Evolutionary conservation across 2,113 vertebrate genomes (phyloP).

Genomic region (Hippocampus guttulatus): DNA sequence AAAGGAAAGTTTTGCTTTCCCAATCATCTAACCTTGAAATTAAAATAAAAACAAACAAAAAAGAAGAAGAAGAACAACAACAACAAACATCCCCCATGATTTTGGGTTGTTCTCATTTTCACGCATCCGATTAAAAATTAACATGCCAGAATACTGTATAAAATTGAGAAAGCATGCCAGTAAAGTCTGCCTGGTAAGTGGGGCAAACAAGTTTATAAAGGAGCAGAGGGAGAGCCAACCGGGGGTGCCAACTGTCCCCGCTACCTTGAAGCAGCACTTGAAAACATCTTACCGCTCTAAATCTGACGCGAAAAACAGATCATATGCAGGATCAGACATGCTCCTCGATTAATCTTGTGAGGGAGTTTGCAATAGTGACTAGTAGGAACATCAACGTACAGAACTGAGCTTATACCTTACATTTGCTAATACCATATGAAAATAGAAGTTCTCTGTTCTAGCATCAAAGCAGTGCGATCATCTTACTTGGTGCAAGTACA

Average conservation of each 20-base stretch:
- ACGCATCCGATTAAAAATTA: background rate
- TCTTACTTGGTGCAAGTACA: background rate
- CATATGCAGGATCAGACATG: background rate
- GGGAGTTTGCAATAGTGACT: background rate
- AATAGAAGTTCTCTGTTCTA: background rate
- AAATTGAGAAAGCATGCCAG: constrained; percentile 3
- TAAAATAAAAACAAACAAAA: background rate
- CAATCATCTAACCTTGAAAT: too few species aligned
- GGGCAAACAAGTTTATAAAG: constrained; percentile 51
- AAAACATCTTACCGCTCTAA: constrained; percentile 19
- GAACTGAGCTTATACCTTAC: background rate
- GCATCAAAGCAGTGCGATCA: background rate
- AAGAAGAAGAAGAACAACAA: too few species aligned
- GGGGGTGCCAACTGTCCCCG: constrained; percentile 15
- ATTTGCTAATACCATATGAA: background rate
- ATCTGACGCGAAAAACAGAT: constrained; percentile 10
- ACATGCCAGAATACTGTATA: too few species aligned
- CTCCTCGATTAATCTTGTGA: constrained; percentile 11
- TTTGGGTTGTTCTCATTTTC: background rate
- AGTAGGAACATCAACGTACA: background rate
- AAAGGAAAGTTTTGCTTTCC: too few species aligned
- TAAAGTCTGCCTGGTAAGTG: constrained; percentile 32
- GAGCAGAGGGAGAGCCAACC: constrained; percentile 24
- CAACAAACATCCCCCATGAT: too few species aligned
- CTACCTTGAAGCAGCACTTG: constrained; percentile 1